Conservation (phyloP, 2,797 vertebrate species). For the Sparus aurata region DNA sequence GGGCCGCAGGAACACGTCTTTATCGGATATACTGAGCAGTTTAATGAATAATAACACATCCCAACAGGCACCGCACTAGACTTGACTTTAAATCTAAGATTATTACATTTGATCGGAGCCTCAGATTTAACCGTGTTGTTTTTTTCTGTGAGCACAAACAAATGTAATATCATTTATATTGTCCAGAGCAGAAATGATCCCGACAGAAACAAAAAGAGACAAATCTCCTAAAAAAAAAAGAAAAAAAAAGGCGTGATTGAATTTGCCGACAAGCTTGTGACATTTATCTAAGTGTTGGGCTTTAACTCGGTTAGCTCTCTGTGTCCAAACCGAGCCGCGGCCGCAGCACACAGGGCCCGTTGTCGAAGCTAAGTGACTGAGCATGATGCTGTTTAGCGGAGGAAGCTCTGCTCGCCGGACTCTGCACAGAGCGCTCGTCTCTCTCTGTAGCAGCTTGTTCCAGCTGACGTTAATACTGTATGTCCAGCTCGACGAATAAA, state of each 20-base stretch:
- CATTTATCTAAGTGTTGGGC: conserved; percentile 64
- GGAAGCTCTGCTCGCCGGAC: conserved; percentile 39
- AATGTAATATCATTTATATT: too few relatives aligned
- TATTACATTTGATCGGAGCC: too few relatives aligned
- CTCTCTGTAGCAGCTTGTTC: conserved; percentile 8
- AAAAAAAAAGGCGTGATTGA: conserved; percentile 64
- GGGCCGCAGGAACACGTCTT: too few relatives aligned
- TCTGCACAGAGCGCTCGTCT: conserved; percentile 9
- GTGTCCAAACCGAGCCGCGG: conserved; percentile 45
- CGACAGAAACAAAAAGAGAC: conserved; percentile 35
- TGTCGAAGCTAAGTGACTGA: conserved; percentile 75
- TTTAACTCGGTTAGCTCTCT: conserved; percentile 69
- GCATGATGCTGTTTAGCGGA: conserved; percentile 76
- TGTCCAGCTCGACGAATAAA: conserved; percentile 18
- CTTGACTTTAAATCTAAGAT: too few relatives aligned
- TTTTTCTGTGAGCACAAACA: too few relatives aligned
- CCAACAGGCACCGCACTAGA: too few relatives aligned
- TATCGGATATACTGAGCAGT: too few relatives aligned
- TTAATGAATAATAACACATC: too few relatives aligned
- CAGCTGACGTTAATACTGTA: not conserved
- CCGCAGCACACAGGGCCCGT: conserved; percentile 57
- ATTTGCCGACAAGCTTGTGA: conserved; percentile 78
- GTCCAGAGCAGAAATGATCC: not conserved
- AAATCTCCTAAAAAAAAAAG: conserved; percentile 19
- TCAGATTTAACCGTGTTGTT: too few relatives aligned